phyloP scores from a whole-genome alignment of 1,140 invertebrate genomes.

The Aradophagus sp. region DNA sequence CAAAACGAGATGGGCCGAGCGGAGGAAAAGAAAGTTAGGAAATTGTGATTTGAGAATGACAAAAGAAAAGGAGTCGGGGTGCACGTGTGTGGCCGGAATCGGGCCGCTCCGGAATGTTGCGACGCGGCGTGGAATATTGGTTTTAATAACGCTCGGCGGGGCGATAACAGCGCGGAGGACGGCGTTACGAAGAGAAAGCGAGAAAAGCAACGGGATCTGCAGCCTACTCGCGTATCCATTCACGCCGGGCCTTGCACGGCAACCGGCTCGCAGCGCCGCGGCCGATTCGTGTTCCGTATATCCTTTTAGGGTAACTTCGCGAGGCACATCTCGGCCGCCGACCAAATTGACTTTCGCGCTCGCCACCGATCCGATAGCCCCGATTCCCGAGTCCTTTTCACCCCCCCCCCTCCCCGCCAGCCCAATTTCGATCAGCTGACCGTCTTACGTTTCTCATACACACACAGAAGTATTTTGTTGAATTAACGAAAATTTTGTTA shows the following conservation, averaged over 20 bases:
- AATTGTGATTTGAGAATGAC: no score
- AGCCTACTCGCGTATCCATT: constrained; percentile 53
- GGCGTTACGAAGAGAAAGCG: constrained; percentile 43
- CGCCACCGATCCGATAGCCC: no score
- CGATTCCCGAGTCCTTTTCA: no score
- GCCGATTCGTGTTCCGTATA: constrained; percentile 53
- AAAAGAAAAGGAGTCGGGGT: constrained; percentile 5
- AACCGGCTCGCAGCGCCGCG: constrained; percentile 36
- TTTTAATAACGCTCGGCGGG: constrained; percentile 39
- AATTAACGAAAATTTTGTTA: no score
- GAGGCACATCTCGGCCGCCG: constrained; percentile 41
- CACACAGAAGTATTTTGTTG: no score
- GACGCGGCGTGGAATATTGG: constrained; percentile 37
- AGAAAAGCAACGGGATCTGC: constrained; percentile 56
- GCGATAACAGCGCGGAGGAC: constrained; percentile 40
- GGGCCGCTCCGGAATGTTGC: constrained; percentile 35
- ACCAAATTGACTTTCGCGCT: no score
- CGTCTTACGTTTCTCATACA: not conserved
- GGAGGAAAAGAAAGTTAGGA: not conserved
- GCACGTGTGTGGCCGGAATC: constrained; percentile 32
- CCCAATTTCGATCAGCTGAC: constrained; percentile 20
- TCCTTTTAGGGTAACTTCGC: constrained; percentile 57
- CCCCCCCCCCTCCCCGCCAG: no score
- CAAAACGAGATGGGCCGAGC: not conserved
- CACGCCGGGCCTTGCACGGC: constrained; percentile 38